Conservation (phyloP, 2,888 invertebrate genomes). For the Spicauda simplicius region DNA sequence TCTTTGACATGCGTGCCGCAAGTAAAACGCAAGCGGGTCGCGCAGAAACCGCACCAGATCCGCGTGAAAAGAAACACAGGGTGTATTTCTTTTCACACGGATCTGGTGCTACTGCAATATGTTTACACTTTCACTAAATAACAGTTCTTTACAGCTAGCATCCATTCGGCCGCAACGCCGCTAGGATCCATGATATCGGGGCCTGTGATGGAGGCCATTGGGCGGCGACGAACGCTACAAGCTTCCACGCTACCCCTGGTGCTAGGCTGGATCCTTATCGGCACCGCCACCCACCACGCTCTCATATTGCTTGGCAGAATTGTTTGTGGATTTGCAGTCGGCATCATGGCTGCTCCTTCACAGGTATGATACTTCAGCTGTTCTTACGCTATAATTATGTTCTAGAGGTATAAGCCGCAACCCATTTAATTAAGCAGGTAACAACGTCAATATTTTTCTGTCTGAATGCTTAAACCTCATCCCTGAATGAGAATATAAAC, state of each 20-base stretch:
- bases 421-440: no score
- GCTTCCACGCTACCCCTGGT: constrained; percentile 87
- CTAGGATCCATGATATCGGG: constrained; percentile 90
- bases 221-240: constrained; percentile 87
- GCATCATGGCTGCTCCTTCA: constrained; percentile 89
- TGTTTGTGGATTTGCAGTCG: constrained; percentile 89
- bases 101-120: no score
- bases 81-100: no score
- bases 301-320: constrained; percentile 87
- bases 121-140: no score
- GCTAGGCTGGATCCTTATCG: constrained; percentile 88
- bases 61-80: no score
- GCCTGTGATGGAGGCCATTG: constrained; percentile 88
- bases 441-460: no score
- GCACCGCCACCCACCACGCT: constrained; percentile 83
- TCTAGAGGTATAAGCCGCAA: background rate
- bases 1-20: no score
- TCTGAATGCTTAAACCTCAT: no score
- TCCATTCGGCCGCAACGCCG: constrained; percentile 91
- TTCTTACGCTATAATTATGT: background rate
- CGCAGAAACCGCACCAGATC: no score
- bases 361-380: constrained; percentile 77
- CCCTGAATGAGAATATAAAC: no score
- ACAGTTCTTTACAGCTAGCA: constrained; percentile 85
- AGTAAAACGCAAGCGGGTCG: no score